Evolutionary conservation across 1,140 invertebrate genomes (phyloP).

Genomic region (Orchesella cincta): DNA sequence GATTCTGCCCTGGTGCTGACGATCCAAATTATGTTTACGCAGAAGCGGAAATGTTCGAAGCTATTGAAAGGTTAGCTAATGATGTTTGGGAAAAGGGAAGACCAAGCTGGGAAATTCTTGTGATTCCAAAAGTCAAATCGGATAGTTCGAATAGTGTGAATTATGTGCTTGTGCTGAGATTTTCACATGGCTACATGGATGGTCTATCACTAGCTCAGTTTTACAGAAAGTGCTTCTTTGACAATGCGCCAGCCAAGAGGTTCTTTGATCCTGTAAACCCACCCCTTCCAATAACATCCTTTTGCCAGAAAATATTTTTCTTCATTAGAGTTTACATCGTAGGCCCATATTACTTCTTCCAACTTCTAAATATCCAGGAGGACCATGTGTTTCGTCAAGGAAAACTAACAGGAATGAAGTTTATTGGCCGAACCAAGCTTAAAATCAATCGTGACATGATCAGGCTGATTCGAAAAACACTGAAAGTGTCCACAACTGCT

Average conservation of each 20-base stretch:
- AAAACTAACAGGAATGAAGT: neutral
- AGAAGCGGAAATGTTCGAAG: neutral
- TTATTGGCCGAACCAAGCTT: neutral
- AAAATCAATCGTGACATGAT: neutral
- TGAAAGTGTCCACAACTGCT: neutral
- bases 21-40: neutral
- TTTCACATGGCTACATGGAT: neutral
- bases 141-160: neutral
- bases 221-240: neutral
- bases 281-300: neutral
- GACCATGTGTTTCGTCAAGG: too few relatives aligned
- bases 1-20: neutral
- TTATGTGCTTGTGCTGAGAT: neutral
- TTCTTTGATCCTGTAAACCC: neutral
- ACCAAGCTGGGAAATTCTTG: neutral
- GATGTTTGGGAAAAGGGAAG: neutral
- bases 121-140: neutral
- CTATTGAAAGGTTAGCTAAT: neutral
- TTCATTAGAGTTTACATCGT: too few relatives aligned
- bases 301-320: too few relatives aligned
- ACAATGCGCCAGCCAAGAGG: neutral
- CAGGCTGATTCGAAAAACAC: neutral
- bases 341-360: too few relatives aligned
- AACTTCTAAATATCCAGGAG: too few relatives aligned
- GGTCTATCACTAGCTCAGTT: neutral